Evolutionary conservation across 2,113 vertebrate species (phyloP).

Genomic region (Poeciliopsis retropinna): DNA sequence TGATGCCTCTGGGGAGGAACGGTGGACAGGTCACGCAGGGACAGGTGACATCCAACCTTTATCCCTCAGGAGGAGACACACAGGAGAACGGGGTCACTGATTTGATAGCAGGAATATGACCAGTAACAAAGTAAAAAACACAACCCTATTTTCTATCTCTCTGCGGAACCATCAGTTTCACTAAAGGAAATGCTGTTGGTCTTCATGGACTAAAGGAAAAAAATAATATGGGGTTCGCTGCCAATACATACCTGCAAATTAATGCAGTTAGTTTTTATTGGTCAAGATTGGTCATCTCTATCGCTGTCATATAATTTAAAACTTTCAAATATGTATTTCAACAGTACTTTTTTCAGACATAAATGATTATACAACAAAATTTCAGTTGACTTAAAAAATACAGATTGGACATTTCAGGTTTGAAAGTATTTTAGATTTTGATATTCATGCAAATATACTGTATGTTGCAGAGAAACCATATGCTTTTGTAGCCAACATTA

Average conservation of each 20-base stretch:
- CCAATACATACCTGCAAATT: background rate
- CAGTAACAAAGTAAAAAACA: background rate
- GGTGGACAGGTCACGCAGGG: conserved; percentile 38
- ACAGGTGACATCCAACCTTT: conserved; percentile 39
- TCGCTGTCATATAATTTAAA: background rate
- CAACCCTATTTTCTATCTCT: background rate
- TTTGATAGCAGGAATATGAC: conserved; percentile 20
- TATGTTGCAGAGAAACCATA: background rate
- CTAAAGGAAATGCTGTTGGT: background rate
- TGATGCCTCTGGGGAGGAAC: conserved; percentile 39
- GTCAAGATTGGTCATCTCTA: background rate
- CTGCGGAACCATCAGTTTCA: background rate
- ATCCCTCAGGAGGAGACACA: background rate
- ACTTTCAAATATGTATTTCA: background rate
- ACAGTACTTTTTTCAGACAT: background rate
- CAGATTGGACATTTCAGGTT: background rate
- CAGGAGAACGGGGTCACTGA: conserved; percentile 1
- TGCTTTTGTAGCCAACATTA: background rate
- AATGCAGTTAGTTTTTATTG: too few relatives aligned
- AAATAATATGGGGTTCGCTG: background rate
- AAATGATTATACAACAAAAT: background rate
- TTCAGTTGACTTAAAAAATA: background rate
- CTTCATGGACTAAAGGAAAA: background rate
- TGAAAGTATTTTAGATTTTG: background rate
- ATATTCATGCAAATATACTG: background rate